A percentile compares a stretch with the other conserved stretches of the same genome.
These are phyloP conservation scores for Ailurus styani DNA, from an alignment of 2,113 vertebrate genomes.

Conservation along the genomic window DNA sequence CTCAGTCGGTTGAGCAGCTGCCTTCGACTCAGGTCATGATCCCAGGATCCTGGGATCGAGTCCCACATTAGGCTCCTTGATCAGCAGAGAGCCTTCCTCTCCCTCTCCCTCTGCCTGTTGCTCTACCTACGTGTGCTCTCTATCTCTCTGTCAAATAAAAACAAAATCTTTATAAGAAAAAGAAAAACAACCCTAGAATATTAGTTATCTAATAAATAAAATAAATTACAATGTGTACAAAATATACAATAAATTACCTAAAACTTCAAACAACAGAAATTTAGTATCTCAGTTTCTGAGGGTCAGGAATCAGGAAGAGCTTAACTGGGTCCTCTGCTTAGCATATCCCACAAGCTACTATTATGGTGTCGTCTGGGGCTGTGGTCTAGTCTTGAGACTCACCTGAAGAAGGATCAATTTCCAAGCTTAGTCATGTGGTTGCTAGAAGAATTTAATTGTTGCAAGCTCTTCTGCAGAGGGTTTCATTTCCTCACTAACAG, in stretches of 20 bases:
- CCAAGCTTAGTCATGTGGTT: background rate
- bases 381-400: background rate
- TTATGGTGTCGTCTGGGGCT: background rate
- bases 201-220: background rate
- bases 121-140: too few relatives aligned
- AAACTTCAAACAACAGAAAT: background rate
- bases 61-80: too few relatives aligned
- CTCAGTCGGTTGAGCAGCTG: too few relatives aligned
- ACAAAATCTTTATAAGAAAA: too few relatives aligned
- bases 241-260: background rate
- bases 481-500: background rate
- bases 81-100: too few relatives aligned
- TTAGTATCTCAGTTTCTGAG: background rate
- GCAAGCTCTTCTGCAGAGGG: background rate
- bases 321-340: background rate
- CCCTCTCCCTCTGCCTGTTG: too few relatives aligned
- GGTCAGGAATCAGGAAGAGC: background rate
- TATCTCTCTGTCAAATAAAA: too few relatives aligned
- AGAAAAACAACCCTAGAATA: background rate
- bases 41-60: too few relatives aligned
- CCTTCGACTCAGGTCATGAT: too few relatives aligned
- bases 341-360: background rate
- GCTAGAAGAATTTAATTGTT: background rate
- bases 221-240: background rate
- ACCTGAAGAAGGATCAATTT: background rate